Base-by-base conservation (phyloP, 2,888 invertebrate species). In the Mycogona germanica region DNA sequence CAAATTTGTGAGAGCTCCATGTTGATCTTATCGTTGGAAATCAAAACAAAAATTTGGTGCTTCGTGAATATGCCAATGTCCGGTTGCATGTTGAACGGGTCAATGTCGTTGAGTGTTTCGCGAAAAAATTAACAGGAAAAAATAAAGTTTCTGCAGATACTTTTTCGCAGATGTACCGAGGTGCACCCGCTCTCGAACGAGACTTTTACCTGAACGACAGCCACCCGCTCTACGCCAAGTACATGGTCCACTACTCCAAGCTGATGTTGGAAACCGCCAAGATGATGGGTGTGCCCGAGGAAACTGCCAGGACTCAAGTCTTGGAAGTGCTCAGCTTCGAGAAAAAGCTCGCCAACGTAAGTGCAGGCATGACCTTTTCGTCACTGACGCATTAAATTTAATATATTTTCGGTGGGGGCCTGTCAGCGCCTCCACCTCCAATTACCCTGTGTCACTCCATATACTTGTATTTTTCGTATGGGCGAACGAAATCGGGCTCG, bases 121-220 rank as follows among this genome's bases (percentile, higher is more conserved):
- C 32, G 21, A 32, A 32, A 35, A 17, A 47, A 7, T 32, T 47
- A 32, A 30, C 47, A 47, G 47, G 47, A 47, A 35, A 47, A 47
- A 47, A 44, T 52, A 26, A 52, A 52, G 45, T 46, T 29, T 32
- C 52, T 52, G 52, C 37, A 52, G 52, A 32, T 52, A 28, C 46
- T 58, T 57, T 59, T 55, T 63, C 65, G 19, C 64, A 75, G 74
- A 62, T 75, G 57, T 73, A 72, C 62, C 70, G 73, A 59, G 69
- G 70, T 42, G 69, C 70, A 46, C 66, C 66, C 4, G 64, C 68
- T 6, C 64, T 73, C 52, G 68, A 68, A 23, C 64, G 70, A 54
- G 70, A 70, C 47, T 71, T 70, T 61, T 73, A 71, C 61, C 63
- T 73, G 42, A 73, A 73, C 61, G 68, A 69, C 54, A 66, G 69